These are phyloP conservation scores for Anabas testudineus DNA, from an alignment of 2,797 vertebrate genomes.

Conservation along the genomic window DNA sequence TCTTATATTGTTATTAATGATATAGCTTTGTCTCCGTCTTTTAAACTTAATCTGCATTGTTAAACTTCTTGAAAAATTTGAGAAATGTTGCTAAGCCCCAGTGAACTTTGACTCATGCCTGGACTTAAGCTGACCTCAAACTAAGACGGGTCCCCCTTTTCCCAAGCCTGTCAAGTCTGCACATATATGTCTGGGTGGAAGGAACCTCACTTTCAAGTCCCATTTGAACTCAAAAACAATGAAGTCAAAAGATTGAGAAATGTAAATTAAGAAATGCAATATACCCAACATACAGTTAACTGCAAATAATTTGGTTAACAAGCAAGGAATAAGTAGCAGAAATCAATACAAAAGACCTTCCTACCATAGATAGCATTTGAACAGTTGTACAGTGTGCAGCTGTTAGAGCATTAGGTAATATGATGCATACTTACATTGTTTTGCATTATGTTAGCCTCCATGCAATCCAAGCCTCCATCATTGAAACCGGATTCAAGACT, in stretches of 20 bases:
- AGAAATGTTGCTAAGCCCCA: conserved; percentile 77
- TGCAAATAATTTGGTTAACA: conserved; percentile 9
- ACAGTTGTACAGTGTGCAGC: conserved; percentile 14
- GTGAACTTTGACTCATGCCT: conserved; percentile 93
- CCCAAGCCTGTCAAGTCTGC: conserved; percentile 70
- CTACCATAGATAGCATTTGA: conserved; percentile 6
- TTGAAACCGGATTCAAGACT: conserved; percentile 93
- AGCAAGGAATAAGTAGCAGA: conserved; percentile 19
- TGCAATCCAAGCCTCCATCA: conserved; percentile 91
- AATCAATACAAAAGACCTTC: conserved; percentile 40
- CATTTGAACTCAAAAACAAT: conserved; percentile 27
- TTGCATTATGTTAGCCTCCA: conserved; percentile 91
- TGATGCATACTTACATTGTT: conserved; percentile 90
- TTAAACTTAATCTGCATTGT: conserved; percentile 75
- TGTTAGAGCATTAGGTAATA: conserved; percentile 35
- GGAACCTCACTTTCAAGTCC: conserved; percentile 45
- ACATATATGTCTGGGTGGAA: conserved; percentile 34
- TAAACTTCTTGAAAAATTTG: conserved; percentile 66
- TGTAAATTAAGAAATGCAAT: no score
- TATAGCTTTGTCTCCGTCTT: conserved; percentile 23
- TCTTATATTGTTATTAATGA: conserved; percentile 2
- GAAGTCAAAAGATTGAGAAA: conserved; percentile 3
- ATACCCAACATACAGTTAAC: background rate
- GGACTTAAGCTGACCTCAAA: conserved; percentile 89
- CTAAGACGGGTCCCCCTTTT: conserved; percentile 60